These are phyloP conservation scores for Gasteruption jaculator DNA, from an alignment of 2,888 invertebrate species.

Conservation along the genomic window DNA sequence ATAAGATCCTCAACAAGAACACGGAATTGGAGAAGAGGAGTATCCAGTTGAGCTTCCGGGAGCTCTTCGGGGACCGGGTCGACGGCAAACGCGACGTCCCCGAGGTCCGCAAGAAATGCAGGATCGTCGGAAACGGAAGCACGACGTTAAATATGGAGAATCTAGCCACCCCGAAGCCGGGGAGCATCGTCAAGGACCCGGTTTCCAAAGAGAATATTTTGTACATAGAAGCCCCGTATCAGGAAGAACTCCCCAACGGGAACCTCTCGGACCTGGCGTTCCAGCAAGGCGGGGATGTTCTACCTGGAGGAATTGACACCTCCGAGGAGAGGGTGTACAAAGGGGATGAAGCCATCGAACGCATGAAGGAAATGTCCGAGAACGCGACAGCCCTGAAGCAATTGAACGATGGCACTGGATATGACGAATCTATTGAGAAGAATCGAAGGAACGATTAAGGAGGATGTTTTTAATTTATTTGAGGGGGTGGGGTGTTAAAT, in stretches of 20 bases:
- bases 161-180: constrained; percentile 31
- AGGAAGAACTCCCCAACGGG: constrained; percentile 24
- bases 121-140: constrained; percentile 19
- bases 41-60: constrained; percentile 14
- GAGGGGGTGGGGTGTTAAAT: too few species aligned
- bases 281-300: constrained; percentile 33
- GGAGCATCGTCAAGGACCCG: constrained; percentile 34
- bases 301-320: constrained; percentile 31
- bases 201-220: constrained; percentile 24
- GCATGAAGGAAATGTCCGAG: constrained; percentile 14
- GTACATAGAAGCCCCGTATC: constrained; percentile 31
- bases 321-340: constrained; percentile 28
- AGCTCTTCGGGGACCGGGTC: constrained; percentile 1
- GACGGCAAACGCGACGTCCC: constrained; percentile 13
- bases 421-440: too few species aligned
- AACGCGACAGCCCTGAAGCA: too few species aligned
- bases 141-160: constrained; percentile 10
- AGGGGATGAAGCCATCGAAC: constrained; percentile 28
- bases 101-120: constrained; percentile 24
- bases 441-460: too few species aligned
- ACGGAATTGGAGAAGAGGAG: constrained; percentile 18
- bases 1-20: too few species aligned
- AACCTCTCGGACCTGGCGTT: constrained; percentile 39
- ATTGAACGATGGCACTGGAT: too few species aligned
- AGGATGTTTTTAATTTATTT: too few species aligned